These are phyloP conservation scores for Apamea anceps DNA, from an alignment of 2,888 invertebrate genomes.

Conservation along the genomic window DNA sequence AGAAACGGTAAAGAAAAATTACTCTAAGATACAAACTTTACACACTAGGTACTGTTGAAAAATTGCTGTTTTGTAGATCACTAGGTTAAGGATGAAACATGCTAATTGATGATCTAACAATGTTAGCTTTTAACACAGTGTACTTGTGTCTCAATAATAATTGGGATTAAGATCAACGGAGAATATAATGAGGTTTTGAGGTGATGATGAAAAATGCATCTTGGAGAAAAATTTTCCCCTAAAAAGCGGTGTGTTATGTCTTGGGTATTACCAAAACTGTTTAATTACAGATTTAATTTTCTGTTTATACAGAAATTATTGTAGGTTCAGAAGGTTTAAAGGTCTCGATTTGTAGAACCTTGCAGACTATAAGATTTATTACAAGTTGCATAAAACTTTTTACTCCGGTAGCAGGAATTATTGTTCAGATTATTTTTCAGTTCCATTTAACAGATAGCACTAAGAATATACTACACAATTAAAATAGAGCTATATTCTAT, in stretches of 20 bases:
- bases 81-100: conserved; percentile 35
- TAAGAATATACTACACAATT: neutral
- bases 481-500: conserved; percentile 6
- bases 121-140: conserved; percentile 8
- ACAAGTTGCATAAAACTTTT: neutral
- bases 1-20: neutral
- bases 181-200: neutral
- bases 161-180: neutral
- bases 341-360: neutral
- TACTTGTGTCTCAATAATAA: conserved; percentile 1
- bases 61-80: conserved; percentile 23
- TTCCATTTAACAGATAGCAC: neutral
- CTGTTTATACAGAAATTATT: neutral
- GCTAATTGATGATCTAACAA: conserved; percentile 43
- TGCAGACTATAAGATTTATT: neutral
- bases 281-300: neutral
- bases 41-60: neutral
- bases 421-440: neutral
- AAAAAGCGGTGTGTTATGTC: neutral
- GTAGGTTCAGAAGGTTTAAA: neutral
- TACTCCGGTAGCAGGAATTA: accelerated
- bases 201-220: neutral
- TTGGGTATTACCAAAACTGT: neutral
- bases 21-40: neutral
- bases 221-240: neutral